These are phyloP conservation scores for Cyanoramphus novaezelandiae DNA, from an alignment of 2,113 vertebrate genomes.

Conservation along the genomic window DNA sequence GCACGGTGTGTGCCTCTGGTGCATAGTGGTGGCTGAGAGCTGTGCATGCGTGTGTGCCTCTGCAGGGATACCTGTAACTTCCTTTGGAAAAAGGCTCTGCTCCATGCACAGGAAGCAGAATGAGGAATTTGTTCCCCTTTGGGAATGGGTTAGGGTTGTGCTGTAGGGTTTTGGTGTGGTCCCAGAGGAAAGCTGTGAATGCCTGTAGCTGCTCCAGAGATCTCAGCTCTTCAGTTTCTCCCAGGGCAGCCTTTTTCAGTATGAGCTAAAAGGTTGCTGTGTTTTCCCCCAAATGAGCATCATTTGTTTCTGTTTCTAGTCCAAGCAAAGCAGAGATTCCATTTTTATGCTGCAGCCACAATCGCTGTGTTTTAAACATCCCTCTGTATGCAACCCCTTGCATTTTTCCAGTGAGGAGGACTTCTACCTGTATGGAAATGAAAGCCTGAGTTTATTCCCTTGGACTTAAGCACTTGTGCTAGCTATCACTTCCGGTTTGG, in stretches of 20 bases:
- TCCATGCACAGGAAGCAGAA: rapidly evolving
- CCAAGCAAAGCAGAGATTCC: neutral
- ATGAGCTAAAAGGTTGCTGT: neutral
- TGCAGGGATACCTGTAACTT: rapidly evolving
- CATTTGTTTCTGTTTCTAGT: neutral
- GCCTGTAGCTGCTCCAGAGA: neutral
- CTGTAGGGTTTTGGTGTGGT: neutral
- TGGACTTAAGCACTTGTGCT: neutral
- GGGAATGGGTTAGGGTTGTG: neutral
- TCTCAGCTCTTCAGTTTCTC: neutral
- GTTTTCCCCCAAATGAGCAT: neutral
- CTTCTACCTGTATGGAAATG: neutral
- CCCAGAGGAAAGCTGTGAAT: neutral
- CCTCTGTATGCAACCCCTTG: neutral
- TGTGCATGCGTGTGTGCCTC: rapidly evolving
- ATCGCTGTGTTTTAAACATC: neutral
- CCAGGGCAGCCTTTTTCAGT: neutral
- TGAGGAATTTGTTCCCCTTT: neutral
- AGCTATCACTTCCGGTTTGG: neutral
- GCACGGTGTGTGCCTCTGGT: neutral
- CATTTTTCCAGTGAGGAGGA: neutral
- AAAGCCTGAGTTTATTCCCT: neutral
- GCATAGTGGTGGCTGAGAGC: rapidly evolving
- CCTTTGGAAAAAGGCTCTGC: neutral
- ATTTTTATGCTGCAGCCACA: neutral